Conservation (phyloP, 2,888 invertebrate genomes). For the Cheilosia scutellata region DNA sequence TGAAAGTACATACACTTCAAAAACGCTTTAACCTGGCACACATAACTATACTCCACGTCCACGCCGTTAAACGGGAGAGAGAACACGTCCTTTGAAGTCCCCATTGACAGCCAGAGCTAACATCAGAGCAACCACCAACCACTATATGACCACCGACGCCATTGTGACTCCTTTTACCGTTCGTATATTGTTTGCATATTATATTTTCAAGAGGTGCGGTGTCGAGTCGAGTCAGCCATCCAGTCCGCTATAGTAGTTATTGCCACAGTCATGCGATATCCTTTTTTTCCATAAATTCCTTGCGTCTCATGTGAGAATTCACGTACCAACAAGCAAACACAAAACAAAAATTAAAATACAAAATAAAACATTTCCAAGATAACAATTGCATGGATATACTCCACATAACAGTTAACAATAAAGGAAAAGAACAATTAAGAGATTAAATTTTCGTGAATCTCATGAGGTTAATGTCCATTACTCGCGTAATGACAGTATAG, state of each 20-base stretch:
- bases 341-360: conserved; percentile 15
- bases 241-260: conserved; percentile 60
- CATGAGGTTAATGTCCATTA: conserved; percentile 72
- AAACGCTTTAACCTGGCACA: conserved; percentile 42
- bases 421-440: conserved; percentile 74
- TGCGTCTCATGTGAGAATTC: conserved; percentile 67
- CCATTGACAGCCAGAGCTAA: conserved; percentile 42
- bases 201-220: conserved; percentile 59
- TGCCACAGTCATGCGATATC: conserved; percentile 74
- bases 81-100: conserved; percentile 6
- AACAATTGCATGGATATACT: conserved; percentile 68
- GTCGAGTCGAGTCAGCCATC: conserved; percentile 42
- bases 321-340: background rate
- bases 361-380: conserved; percentile 60
- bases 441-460: conserved; percentile 75
- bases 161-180: conserved; percentile 49
- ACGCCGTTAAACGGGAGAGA: background rate
- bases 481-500: conserved; percentile 61
- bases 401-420: conserved; percentile 73
- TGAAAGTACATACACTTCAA: conserved; percentile 58
- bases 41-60: conserved; percentile 5
- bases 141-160: conserved; percentile 30
- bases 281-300: conserved; percentile 71
- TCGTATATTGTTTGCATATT: conserved; percentile 68
- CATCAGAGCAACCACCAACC: background rate